Conservation (phyloP, 2,888 invertebrate genomes). For the Listrodromus nycthemerus region DNA sequence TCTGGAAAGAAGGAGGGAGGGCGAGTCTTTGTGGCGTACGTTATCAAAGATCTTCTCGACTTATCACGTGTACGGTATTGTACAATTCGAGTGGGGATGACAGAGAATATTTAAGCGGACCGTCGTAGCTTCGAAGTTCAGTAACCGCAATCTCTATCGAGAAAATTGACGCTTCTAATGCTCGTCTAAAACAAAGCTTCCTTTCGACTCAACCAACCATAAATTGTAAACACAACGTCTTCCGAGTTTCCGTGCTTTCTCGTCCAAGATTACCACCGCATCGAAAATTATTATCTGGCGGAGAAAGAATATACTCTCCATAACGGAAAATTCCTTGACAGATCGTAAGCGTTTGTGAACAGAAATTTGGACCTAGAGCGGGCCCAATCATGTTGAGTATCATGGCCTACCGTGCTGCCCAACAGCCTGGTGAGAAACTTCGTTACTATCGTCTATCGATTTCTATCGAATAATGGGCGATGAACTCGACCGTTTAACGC, state of each 20-base stretch:
- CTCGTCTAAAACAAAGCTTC: background rate
- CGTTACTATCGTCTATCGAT: background rate
- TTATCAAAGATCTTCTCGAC: conserved; percentile 68
- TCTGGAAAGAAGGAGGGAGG: conserved; percentile 20
- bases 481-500: too few relatives aligned
- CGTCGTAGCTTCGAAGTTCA: conserved; percentile 54
- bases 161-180: background rate
- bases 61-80: conserved; percentile 62
- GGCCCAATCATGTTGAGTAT: conserved; percentile 70
- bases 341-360: conserved; percentile 22
- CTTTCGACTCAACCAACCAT: background rate
- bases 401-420: conserved; percentile 73
- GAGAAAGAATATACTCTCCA: conserved; percentile 69
- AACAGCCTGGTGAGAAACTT: conserved; percentile 72
- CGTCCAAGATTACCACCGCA: conserved; percentile 46
- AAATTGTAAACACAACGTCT: conserved; percentile 58
- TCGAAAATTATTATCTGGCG: conserved; percentile 70
- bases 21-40: conserved; percentile 38
- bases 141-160: conserved; percentile 45
- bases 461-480: background rate
- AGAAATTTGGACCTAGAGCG: conserved; percentile 11
- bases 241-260: conserved; percentile 61
- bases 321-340: conserved; percentile 70
- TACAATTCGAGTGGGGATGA: conserved; percentile 56
- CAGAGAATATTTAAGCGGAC: conserved; percentile 67